Evolutionary conservation across 2,797 vertebrate genomes (phyloP).

Genomic region (Phrynocephalus vlangalii): DNA sequence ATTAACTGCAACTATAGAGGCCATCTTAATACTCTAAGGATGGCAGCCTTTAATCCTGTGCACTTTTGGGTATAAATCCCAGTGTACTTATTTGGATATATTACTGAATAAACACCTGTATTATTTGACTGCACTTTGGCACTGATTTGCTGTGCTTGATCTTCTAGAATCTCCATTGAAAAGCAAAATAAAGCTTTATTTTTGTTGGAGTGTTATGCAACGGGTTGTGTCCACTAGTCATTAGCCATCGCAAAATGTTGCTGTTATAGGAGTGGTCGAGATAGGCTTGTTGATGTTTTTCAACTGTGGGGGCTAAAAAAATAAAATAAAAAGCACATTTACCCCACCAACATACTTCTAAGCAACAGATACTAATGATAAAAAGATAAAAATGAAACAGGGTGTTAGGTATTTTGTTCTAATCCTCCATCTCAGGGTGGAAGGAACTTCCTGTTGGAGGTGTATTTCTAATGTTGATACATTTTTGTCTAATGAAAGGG

Average conservation of each 20-base stretch:
- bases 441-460: background rate
- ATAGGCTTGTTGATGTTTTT: background rate
- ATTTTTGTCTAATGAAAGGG: background rate
- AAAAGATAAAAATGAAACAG: background rate
- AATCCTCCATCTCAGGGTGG: background rate
- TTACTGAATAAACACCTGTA: background rate
- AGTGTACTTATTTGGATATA: background rate
- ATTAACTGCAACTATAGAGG: background rate
- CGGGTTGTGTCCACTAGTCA: too few relatives aligned
- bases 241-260: background rate
- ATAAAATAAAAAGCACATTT: background rate
- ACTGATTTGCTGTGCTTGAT: too few relatives aligned
- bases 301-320: too few relatives aligned
- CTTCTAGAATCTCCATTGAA: too few relatives aligned
- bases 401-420: background rate
- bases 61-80: background rate
- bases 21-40: background rate
- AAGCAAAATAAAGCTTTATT: background rate
- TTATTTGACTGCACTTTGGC: background rate
- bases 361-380: background rate
- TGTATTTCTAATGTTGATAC: too few relatives aligned
- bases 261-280: background rate
- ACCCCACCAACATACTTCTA: background rate
- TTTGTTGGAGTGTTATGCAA: background rate
- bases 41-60: background rate